Evolutionary conservation across 1,140 invertebrate genomes (phyloP).

Genomic region (Drosophila miranda): DNA sequence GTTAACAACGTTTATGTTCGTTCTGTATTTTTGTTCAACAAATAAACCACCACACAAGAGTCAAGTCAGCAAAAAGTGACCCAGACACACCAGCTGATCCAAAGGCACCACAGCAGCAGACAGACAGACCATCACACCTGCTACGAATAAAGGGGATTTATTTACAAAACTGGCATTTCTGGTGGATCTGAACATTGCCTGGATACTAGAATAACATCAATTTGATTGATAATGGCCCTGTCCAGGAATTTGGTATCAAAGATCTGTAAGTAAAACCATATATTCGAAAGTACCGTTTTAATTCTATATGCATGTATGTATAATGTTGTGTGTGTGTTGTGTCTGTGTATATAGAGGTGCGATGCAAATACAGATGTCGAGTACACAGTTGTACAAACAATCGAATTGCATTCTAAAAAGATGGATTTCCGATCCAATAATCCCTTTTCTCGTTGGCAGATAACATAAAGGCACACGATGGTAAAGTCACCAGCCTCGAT

Average conservation of each 20-base stretch:
- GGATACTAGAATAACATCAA: slow-evolving; percentile 43
- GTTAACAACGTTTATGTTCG: slow-evolving; percentile 25
- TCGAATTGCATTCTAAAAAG: neutral
- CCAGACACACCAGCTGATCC: slow-evolving; percentile 57
- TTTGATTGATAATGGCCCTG: slow-evolving; percentile 63
- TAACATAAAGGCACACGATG: slow-evolving; percentile 92
- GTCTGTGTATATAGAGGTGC: neutral
- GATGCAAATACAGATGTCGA: neutral
- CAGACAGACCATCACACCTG: slow-evolving; percentile 64
- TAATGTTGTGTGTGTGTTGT: neutral
- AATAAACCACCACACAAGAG: neutral
- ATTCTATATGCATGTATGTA: slow-evolving; percentile 10
- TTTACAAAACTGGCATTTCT: slow-evolving; percentile 31
- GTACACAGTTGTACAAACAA: neutral
- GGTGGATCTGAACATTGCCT: slow-evolving; percentile 9
- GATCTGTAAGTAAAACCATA: slow-evolving; percentile 72
- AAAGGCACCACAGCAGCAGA: neutral
- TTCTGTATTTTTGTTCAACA: slow-evolving; percentile 19
- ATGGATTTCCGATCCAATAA: neutral
- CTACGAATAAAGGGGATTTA: slow-evolving; percentile 61
- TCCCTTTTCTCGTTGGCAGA: slow-evolving; percentile 84
- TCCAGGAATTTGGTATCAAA: slow-evolving; percentile 63
- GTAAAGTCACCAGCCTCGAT: slow-evolving; percentile 92
- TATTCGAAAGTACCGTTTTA: slow-evolving; percentile 57
- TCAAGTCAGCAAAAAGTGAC: slow-evolving; percentile 20